phyloP scores from a whole-genome alignment of 2,797 vertebrate genomes.

The Dendrocincla fuliginosa region DNA sequence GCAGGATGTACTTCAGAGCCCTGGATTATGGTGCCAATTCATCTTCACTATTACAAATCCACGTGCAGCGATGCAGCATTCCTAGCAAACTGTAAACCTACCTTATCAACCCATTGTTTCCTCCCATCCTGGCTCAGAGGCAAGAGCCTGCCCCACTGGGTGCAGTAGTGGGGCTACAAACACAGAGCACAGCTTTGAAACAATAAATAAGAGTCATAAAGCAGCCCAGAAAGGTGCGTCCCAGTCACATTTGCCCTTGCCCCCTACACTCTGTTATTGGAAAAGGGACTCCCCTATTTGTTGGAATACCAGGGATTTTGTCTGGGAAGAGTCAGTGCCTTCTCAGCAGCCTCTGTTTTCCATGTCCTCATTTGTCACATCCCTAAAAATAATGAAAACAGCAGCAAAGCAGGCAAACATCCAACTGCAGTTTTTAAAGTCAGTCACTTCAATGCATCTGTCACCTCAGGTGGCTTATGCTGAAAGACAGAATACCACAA shows the following conservation, averaged over 20 bases:
- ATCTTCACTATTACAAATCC: neutral
- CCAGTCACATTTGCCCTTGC: neutral
- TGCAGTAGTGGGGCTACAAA: neutral
- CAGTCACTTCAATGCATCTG: neutral
- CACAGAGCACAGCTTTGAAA: neutral
- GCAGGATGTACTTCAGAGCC: neutral
- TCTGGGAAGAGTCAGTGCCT: neutral
- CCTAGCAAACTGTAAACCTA: neutral
- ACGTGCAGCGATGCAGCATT: neutral
- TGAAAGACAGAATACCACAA: neutral
- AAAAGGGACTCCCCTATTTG: neutral
- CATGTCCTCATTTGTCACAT: neutral
- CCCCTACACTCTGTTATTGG: neutral
- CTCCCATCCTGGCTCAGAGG: neutral
- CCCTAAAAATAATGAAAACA: slow-evolving; percentile 13
- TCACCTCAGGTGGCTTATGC: neutral
- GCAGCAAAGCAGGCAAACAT: neutral
- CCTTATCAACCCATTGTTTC: neutral
- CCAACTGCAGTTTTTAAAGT: neutral
- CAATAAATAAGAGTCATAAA: neutral
- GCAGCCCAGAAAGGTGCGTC: neutral
- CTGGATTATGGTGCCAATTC: neutral
- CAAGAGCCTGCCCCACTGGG: neutral
- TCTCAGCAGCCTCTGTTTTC: neutral
- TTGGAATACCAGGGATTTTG: neutral